Conservation (phyloP, 1,140 invertebrate genomes). For the Drosophila nannoptera region DNA sequence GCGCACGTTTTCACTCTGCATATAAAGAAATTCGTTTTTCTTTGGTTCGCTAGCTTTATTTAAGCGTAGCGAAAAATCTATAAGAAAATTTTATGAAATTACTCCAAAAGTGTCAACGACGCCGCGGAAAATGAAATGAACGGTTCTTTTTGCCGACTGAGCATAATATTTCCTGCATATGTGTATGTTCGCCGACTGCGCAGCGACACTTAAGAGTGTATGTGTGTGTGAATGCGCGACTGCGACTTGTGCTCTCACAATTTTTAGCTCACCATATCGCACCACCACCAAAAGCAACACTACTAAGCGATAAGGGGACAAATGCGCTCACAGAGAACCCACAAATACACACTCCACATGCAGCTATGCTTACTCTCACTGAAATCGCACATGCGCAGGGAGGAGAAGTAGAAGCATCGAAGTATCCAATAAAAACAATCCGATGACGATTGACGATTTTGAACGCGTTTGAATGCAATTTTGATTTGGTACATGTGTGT, state of each 20-base stretch:
- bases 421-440: constrained; percentile 4
- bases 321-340: not conserved
- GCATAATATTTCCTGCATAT: constrained; percentile 20
- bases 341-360: not conserved
- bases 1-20: constrained; percentile 20
- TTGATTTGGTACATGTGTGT: not conserved
- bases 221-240: constrained; percentile 21
- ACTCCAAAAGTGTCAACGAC: constrained; percentile 33
- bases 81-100: constrained; percentile 33
- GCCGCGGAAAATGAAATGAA: constrained; percentile 52
- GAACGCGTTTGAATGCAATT: not conserved
- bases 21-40: constrained; percentile 38
- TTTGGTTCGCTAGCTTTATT: not conserved
- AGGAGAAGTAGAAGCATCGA: constrained; percentile 14
- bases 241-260: constrained; percentile 26
- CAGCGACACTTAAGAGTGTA: not conserved
- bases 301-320: constrained; percentile 42
- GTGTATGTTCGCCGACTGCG: constrained; percentile 4
- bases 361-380: constrained; percentile 36
- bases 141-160: constrained; percentile 54
- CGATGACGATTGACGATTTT: constrained; percentile 37
- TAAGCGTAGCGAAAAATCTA: constrained; percentile 13
- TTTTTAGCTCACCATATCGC: constrained; percentile 45
- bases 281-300: constrained; percentile 39
- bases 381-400: constrained; percentile 69